phyloP scores from a whole-genome alignment of 2,797 vertebrate genomes.

The Bradypus variegatus region DNA sequence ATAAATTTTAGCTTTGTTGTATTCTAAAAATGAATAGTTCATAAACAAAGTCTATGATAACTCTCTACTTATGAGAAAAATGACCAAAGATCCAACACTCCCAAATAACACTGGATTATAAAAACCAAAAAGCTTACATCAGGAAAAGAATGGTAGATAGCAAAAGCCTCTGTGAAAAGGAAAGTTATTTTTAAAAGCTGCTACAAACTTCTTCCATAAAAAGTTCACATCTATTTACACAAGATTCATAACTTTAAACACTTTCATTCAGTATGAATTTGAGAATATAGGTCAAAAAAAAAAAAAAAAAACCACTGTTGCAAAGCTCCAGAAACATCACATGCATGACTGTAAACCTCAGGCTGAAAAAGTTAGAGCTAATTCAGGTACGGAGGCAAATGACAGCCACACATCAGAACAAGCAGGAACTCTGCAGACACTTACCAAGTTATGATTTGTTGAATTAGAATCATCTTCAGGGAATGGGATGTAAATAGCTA shows the following conservation, averaged over 20 bases:
- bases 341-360: constrained; percentile 21
- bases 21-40: constrained; percentile 4
- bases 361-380: constrained; percentile 23
- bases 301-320: background rate
- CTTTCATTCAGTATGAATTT: constrained; percentile 43
- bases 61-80: constrained; percentile 41
- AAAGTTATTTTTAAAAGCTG: constrained; percentile 50
- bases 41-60: background rate
- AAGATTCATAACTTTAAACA: constrained; percentile 53
- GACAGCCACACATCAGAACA: background rate
- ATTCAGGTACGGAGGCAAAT: background rate
- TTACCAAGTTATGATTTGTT: constrained; percentile 98
- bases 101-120: background rate
- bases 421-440: constrained; percentile 67
- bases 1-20: background rate
- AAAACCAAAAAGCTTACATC: constrained; percentile 12
- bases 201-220: constrained; percentile 38
- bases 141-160: constrained; percentile 18
- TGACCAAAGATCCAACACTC: background rate
- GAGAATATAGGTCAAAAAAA: constrained; percentile 5
- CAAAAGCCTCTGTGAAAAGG: constrained; percentile 24
- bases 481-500: constrained; percentile 99
- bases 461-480: constrained; percentile 99
- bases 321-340: background rate
- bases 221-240: constrained; percentile 31